Base-by-base conservation (phyloP, 2,888 invertebrate genomes). In the Drosophila lacicola region DNA sequence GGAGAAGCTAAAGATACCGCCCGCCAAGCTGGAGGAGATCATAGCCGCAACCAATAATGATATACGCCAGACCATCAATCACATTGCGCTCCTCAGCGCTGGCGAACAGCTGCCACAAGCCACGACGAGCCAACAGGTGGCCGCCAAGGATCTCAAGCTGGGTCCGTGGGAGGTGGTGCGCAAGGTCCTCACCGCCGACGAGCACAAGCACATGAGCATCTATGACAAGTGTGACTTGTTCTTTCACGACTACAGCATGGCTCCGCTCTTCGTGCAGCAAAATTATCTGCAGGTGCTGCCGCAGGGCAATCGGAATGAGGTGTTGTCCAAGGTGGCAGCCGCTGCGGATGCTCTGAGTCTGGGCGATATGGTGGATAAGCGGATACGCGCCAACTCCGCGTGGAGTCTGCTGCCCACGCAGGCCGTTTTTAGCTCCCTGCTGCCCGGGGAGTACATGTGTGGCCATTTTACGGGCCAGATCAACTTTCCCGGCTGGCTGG, bases 181-280 rank as follows among this genome's bases (percentile, higher is more conserved):
- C 53, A 96, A 97, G 92, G 98, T 99, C 13, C 98, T 99, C 91
- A 95, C 95, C 0, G 94, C 94, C 34, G 94, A 95, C 49, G 96
- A 97, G 53, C 96, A 97, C 87, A 95, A 95, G 90, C 93, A 91
- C 0, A 97, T 97, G 96, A 94, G 93, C 37, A 93, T 98, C 8
- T 93, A 94, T 75, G 98, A 98, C 90, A 98, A 96, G 92, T 95
- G 96, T 61, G 96, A 97, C 90, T 93, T 99, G 60, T 99, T 99
- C 93, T 99, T 99, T 93, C 96, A 97, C 89, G 99, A 99, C 93
- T 99, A 99, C 93, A 97, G 96, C 88, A 94, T 99, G 74, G 96
- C 96, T n/a, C 98, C 99, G 1, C 93, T 99, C 13, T 99, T 99
- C 93, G 98, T 99, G 0, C 98, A 99, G 88, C 99, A 99, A 92